phyloP scores from a whole-genome alignment of 2,888 invertebrate species.

The Cheilosia scutellata region DNA sequence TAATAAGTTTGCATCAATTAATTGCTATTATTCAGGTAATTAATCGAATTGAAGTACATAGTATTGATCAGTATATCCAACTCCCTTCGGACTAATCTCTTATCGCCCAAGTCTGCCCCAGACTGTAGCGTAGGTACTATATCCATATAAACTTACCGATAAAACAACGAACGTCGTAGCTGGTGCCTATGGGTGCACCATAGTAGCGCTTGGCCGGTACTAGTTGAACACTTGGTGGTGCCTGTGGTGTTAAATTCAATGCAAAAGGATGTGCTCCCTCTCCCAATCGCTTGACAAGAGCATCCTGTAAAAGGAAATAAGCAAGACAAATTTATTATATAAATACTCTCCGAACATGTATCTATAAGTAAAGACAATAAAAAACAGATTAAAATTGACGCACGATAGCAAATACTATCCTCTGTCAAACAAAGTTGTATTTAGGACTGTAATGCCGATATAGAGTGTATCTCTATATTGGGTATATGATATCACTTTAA shows the following conservation, averaged over 20 bases:
- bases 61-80: too few relatives aligned
- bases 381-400: background rate
- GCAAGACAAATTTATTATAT: background rate
- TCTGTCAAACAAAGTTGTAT: background rate
- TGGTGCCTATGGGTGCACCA: conserved; percentile 95
- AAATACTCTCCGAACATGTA: too few relatives aligned
- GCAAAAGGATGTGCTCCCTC: conserved; percentile 92
- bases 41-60: too few relatives aligned
- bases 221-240: conserved; percentile 95
- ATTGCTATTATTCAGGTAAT: too few relatives aligned
- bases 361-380: background rate
- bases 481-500: background rate
- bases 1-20: too few relatives aligned
- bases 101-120: too few relatives aligned
- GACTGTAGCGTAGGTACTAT: background rate
- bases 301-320: conserved; percentile 87
- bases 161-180: conserved; percentile 94
- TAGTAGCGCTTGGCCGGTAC: conserved; percentile 96
- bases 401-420: background rate
- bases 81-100: too few relatives aligned
- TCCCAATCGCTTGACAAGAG: conserved; percentile 90
- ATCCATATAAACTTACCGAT: conserved; percentile 87
- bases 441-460: too few relatives aligned
- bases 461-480: too few relatives aligned
- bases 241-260: conserved; percentile 91